phyloP scores from a whole-genome alignment of 2,888 invertebrate genomes.

The Cotesia congregata region DNA sequence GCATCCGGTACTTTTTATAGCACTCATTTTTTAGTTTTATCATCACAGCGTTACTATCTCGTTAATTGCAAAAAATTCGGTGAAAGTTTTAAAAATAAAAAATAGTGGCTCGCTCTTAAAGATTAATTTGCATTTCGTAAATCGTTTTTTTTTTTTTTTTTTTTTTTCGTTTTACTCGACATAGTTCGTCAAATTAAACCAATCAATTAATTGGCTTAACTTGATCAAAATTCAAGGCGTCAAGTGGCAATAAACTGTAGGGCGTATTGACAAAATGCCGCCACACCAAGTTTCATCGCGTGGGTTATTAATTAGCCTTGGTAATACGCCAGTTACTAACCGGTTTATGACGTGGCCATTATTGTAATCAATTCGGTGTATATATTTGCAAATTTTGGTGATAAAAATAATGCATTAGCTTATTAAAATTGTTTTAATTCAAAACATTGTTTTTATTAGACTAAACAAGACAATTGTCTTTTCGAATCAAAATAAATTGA shows the following conservation, averaged over 20 bases:
- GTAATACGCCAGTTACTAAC: conserved; percentile 40
- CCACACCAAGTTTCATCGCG: conserved; percentile 40
- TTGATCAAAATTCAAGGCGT: conserved; percentile 28
- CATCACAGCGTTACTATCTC: not conserved
- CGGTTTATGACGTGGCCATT: conserved; percentile 43
- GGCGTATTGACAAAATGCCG: conserved; percentile 40
- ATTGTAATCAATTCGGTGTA: conserved; percentile 40
- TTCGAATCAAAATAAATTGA: too few relatives aligned
- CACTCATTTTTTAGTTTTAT: not conserved
- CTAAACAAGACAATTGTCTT: too few relatives aligned
- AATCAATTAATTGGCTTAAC: conserved; percentile 23
- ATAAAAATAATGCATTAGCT: conserved; percentile 10
- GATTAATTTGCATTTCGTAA: not conserved
- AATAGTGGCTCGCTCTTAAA: not conserved
- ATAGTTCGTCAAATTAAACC: conserved; percentile 5
- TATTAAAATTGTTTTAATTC: not conserved
- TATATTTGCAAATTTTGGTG: conserved; percentile 19
- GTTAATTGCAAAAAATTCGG: not conserved
- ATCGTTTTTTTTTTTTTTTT: not conserved
- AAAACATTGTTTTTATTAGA: too few relatives aligned
- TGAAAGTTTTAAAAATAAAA: not conserved
- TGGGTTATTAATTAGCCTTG: conserved; percentile 45
- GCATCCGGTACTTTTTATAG: not conserved
- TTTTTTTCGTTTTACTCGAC: not conserved
- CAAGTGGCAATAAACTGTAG: conserved; percentile 27